A percentile compares a stretch with the other conserved stretches of the same genome.
Conservation (phyloP, 2,113 vertebrate genomes). For the Phainopepla nitens region DNA sequence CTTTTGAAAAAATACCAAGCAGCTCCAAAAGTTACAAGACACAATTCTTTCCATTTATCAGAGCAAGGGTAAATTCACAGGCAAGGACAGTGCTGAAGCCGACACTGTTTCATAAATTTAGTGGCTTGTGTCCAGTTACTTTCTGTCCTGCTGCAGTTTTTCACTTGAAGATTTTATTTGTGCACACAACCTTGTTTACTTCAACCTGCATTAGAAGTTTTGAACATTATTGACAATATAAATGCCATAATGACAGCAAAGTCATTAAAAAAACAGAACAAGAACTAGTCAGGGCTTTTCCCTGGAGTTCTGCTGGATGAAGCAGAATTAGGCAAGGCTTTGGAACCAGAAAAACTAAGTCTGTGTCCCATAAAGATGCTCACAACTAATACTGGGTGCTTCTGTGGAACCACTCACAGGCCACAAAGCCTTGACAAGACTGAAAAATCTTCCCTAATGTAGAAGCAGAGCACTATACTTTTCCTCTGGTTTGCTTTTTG, state of each 20-base stretch:
- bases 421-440: neutral
- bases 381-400: neutral
- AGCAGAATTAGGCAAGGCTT: neutral
- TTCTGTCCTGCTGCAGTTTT: constrained; percentile 13
- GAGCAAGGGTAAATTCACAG: constrained; percentile 40
- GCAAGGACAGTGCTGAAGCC: constrained; percentile 41
- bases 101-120: constrained; percentile 17
- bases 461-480: neutral
- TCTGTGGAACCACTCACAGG: neutral
- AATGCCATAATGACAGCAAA: neutral
- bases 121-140: neutral
- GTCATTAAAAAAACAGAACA: neutral
- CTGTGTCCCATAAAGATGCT: neutral
- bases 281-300: neutral
- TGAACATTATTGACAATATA: neutral
- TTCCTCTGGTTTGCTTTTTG: neutral
- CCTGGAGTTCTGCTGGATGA: neutral
- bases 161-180: neutral
- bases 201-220: neutral
- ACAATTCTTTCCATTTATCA: constrained; percentile 34
- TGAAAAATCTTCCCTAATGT: neutral
- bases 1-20: neutral
- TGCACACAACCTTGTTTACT: neutral
- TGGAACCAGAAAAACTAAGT: neutral
- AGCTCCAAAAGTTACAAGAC: neutral